These are phyloP conservation scores for Brachionus plicatilis DNA, from an alignment of 1,140 invertebrate species.

Conservation along the genomic window DNA sequence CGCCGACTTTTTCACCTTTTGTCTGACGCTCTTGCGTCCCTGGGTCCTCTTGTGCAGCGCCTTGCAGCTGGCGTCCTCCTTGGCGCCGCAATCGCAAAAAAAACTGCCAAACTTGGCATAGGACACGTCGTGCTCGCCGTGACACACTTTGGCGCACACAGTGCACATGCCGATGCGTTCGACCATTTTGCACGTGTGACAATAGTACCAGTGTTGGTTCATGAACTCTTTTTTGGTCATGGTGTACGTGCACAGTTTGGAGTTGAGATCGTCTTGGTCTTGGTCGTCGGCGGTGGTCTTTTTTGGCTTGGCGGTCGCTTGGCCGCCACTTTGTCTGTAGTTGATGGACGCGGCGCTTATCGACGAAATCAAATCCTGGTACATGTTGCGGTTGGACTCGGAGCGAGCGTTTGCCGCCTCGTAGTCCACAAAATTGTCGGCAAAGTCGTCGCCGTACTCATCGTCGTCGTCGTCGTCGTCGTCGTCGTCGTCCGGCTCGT, in stretches of 20 bases:
- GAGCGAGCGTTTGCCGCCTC: not conserved
- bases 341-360: not conserved
- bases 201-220: slow-evolving; percentile 84
- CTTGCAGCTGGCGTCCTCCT: slow-evolving; percentile 74
- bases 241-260: slow-evolving; percentile 92
- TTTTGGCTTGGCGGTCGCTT: not conserved
- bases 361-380: slow-evolving; percentile 19
- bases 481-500: not conserved
- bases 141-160: slow-evolving; percentile 91
- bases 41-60: slow-evolving; percentile 53
- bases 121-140: slow-evolving; percentile 89
- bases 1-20: slow-evolving; percentile 54
- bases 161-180: slow-evolving; percentile 95
- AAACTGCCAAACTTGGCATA: slow-evolving; percentile 98
- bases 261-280: slow-evolving; percentile 83
- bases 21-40: slow-evolving; percentile 37
- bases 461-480: slow-evolving; percentile 15
- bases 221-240: slow-evolving; percentile 95
- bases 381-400: not conserved
- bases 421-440: slow-evolving; percentile 22
- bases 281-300: slow-evolving; percentile 44
- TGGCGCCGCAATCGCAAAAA: slow-evolving; percentile 96
- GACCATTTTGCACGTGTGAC: slow-evolving; percentile 94
- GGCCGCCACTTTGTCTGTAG: not conserved
- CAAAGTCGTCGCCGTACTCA: slow-evolving; percentile 22